Conservation (phyloP, 2,113 vertebrate genomes). For the Solea solea region DNA sequence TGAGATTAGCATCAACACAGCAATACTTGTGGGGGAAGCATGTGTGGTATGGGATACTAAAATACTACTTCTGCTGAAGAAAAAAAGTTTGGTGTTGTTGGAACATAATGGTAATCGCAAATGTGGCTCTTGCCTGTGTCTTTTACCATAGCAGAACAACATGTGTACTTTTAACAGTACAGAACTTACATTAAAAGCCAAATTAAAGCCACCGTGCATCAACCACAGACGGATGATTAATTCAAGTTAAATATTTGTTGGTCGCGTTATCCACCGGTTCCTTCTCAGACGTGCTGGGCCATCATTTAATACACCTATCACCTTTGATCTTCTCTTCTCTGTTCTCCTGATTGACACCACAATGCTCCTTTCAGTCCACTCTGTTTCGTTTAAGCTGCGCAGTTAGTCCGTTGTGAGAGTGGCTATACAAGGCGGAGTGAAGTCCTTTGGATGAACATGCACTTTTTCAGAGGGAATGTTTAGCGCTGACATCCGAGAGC, state of each 20-base stretch:
- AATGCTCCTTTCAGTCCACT: constrained; percentile 45
- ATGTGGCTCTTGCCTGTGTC: constrained; percentile 3
- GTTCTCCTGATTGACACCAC: constrained; percentile 53
- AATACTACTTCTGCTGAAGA: constrained; percentile 13
- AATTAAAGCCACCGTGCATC: neutral
- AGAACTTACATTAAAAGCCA: neutral
- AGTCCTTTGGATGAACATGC: constrained; percentile 54
- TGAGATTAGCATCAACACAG: constrained; percentile 49
- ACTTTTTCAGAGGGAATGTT: constrained; percentile 65
- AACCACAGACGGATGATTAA: neutral
- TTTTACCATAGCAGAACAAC: constrained; percentile 31
- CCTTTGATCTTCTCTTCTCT: constrained; percentile 53
- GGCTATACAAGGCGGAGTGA: constrained; percentile 26
- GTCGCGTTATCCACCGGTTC: neutral
- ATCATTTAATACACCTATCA: constrained; percentile 42
- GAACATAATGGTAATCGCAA: neutral
- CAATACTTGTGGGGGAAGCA: constrained; percentile 35
- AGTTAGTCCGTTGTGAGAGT: constrained; percentile 39
- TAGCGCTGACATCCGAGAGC: constrained; percentile 73
- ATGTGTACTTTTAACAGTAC: neutral
- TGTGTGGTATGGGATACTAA: constrained; percentile 40
- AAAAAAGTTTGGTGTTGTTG: constrained; percentile 30
- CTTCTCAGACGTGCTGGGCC: constrained; percentile 23
- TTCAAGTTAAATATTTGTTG: neutral
- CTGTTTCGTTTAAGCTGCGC: constrained; percentile 46